Evolutionary conservation across 2,888 invertebrate species (phyloP).

Genomic region (Argyra leucocephala): DNA sequence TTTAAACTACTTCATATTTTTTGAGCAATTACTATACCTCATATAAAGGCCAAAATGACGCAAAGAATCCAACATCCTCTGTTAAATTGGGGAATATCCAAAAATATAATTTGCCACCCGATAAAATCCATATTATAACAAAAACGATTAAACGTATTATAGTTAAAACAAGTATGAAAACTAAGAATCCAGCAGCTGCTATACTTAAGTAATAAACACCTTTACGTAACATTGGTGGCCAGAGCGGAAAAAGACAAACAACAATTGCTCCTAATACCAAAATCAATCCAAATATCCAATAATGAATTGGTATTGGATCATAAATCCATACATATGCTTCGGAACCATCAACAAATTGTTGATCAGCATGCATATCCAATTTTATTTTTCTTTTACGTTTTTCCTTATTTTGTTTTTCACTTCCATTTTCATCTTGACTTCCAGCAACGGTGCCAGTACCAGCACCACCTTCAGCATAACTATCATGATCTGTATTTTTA

Average conservation of each 20-base stretch:
- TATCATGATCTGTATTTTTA: conserved; percentile 40
- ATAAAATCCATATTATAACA: conserved; percentile 78
- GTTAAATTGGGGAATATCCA: conserved; percentile 99
- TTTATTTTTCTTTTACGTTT: conserved; percentile 83
- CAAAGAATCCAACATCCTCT: conserved; percentile 97
- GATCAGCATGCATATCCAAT: conserved; percentile 94
- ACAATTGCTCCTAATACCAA: conserved; percentile 87
- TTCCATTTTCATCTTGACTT: conserved; percentile 21
- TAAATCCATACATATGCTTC: conserved; percentile 98
- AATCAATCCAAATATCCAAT: conserved; percentile 85
- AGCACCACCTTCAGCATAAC: conserved; percentile 39
- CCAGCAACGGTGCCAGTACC: conserved; percentile 23
- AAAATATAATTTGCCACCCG: conserved; percentile 82
- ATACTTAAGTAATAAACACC: conserved; percentile 96
- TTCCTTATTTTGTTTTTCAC: conserved; percentile 41
- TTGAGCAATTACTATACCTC: conserved; percentile 50
- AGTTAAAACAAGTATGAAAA: conserved; percentile 82
- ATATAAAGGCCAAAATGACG: conserved; percentile 96
- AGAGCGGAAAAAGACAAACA: conserved; percentile 96
- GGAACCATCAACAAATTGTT: conserved; percentile 82
- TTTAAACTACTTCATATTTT: background rate
- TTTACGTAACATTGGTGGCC: conserved; percentile 87
- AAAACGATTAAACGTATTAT: conserved; percentile 85
- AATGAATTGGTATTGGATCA: conserved; percentile 89
- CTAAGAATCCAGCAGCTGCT: conserved; percentile 88